Base-by-base conservation (phyloP, 2,797 vertebrate species). In the Sebastes melanostomus region DNA sequence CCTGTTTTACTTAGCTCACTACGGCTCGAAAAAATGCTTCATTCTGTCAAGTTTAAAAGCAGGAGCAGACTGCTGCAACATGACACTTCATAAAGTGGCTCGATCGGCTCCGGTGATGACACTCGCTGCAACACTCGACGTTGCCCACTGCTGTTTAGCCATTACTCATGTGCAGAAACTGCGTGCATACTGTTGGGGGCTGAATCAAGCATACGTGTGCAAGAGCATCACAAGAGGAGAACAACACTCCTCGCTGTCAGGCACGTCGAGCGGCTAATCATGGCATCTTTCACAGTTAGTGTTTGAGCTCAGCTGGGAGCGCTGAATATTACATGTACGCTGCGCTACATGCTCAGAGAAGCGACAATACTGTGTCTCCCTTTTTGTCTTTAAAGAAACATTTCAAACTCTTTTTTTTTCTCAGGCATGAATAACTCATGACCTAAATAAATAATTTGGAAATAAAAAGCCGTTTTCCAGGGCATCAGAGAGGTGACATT, bases 321-420 rank as follows among this genome's bases (percentile, higher is more conserved):
- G 80, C 42, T 92, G 75, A 92, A 92, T 93, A 86, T 88, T 89
- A 81, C 83, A 92, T 91, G 84, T 0, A 29, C 46, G 67, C 82
- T 11, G 63, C 2, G 46, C 74, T 70, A 55, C 68, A 60, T 14
- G 66, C 78, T 81, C 36, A 52, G 0, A 52, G 9, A 52, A n/a
- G 50, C 50, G 50, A 52, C 50, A 52, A 4, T n/a, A 20, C 50
- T 52, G 20, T n/a, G n/a, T 25, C 60, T 80, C 66, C 34, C 58
- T 71, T 72, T 88, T 69, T 38, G 82, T 81, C 81, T 78, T 71
- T 76, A 56, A 77, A 82, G 59, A 71, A 85, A 83, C 80, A 78
- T 69, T 66, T 77, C 32, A 74, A 60, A 32, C 13, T 5, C 20
- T 6, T 25, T 72, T 78, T 56, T 24, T 61, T 71, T 75, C 55